phyloP scores from a whole-genome alignment of 2,113 vertebrate species.

The Nerophis lumbriciformis region DNA sequence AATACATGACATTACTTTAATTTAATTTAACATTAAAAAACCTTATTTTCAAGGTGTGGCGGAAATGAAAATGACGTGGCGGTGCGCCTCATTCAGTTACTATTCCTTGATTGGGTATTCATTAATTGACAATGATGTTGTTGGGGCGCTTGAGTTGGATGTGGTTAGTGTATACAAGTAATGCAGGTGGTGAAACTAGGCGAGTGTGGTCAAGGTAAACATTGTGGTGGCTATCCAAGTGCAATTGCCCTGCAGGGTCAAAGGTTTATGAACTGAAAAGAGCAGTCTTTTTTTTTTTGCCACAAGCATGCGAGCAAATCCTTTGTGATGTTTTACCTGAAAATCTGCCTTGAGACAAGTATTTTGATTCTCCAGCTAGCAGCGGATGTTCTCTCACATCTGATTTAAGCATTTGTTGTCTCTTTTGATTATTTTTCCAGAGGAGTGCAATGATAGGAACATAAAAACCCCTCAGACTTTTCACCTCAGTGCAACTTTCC shows the following conservation, averaged over 20 bases:
- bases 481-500: constrained; percentile 1
- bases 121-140: constrained; percentile 34
- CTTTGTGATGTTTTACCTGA: not conserved
- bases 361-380: constrained; percentile 3
- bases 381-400: constrained; percentile 4
- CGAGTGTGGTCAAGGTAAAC: constrained; percentile 38
- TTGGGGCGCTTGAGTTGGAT: constrained; percentile 36
- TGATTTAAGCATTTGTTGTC: constrained; percentile 10
- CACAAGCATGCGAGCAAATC: not conserved
- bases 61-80: no score
- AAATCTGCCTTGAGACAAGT: constrained; percentile 1
- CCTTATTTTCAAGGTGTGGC: no score
- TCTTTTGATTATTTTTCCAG: constrained; percentile 7
- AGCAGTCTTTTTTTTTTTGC: constrained; percentile 1
- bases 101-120: constrained; percentile 18
- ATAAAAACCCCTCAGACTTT: not conserved
- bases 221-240: constrained; percentile 9
- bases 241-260: constrained; percentile 13
- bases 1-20: no score
- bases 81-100: no score
- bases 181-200: constrained; percentile 29
- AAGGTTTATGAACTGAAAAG: constrained; percentile 14
- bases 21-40: no score
- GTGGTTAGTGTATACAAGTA: constrained; percentile 39
- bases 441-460: not conserved